phyloP scores from a whole-genome alignment of 2,797 vertebrate genomes.

The Adrianichthys oophorus region DNA sequence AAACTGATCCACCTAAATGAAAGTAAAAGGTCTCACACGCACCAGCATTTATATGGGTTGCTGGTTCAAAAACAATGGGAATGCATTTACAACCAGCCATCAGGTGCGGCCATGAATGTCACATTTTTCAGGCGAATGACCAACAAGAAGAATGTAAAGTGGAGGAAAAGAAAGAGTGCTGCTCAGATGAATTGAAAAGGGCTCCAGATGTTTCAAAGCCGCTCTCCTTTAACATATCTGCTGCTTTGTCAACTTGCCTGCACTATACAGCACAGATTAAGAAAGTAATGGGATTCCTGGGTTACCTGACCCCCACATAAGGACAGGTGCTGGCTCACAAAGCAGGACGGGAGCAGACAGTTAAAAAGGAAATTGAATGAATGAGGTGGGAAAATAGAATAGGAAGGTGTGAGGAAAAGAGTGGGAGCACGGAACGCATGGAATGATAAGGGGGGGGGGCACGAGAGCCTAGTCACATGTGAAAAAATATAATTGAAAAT shows the following conservation, averaged over 20 bases:
- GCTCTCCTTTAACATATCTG: conserved; percentile 12
- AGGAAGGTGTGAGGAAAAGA: conserved; percentile 42
- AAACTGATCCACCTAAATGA: too few relatives aligned
- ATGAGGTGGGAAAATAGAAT: conserved; percentile 48
- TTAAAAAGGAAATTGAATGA: conserved; percentile 70
- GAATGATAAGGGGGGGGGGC: conserved; percentile 48
- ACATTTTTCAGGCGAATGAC: conserved; percentile 4
- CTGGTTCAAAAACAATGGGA: neutral
- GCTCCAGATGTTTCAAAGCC: conserved; percentile 53
- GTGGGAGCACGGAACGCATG: conserved; percentile 41
- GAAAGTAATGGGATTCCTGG: conserved; percentile 64
- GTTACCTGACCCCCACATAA: conserved; percentile 68
- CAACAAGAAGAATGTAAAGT: neutral
- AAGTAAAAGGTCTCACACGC: too few relatives aligned
- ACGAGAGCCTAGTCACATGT: conserved; percentile 70
- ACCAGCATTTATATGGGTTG: too few relatives aligned
- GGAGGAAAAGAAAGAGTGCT: conserved; percentile 35
- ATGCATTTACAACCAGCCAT: neutral
- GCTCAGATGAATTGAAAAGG: conserved; percentile 56
- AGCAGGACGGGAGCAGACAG: conserved; percentile 53
- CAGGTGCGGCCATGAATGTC: conserved; percentile 15
- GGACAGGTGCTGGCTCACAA: conserved; percentile 61
- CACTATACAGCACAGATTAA: conserved; percentile 42
- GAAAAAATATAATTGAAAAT: conserved; percentile 83
- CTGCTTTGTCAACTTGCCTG: conserved; percentile 3